Conservation (phyloP, 2,888 invertebrate species). For the Ethmia dodecea region DNA sequence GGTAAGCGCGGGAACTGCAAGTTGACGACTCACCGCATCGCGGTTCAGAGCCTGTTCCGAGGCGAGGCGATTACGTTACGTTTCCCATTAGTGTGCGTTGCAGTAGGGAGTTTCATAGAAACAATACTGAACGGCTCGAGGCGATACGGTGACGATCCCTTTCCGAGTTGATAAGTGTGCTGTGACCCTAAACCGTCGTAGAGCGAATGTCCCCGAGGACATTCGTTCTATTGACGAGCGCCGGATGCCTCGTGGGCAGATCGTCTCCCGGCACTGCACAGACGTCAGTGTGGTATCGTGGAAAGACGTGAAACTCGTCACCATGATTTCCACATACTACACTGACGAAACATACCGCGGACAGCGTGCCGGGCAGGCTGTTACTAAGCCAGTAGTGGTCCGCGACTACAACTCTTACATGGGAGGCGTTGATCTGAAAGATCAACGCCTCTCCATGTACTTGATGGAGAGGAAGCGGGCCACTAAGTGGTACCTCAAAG, state of each 20-base stretch:
- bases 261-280: constrained; percentile 7
- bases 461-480: constrained; percentile 16
- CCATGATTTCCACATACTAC: constrained; percentile 12
- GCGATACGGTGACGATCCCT: no score
- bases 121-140: no score
- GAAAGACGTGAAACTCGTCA: constrained; percentile 12
- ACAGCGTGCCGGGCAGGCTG: background rate
- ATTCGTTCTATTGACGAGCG: constrained; percentile 10
- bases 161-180: no score
- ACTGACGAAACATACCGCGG: constrained; percentile 4
- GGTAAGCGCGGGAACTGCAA: no score
- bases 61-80: no score
- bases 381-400: background rate
- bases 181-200: constrained; percentile 8
- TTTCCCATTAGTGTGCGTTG: no score
- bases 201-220: constrained; percentile 3
- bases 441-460: constrained; percentile 15
- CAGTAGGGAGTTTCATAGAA: no score
- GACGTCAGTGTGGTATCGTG: constrained; percentile 6
- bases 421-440: constrained; percentile 16
- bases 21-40: no score
- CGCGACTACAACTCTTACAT: constrained; percentile 12
- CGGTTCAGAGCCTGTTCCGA: no score
- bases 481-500: constrained; percentile 17
- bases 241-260: background rate